Evolutionary conservation across 2,797 vertebrate species (phyloP).

Genomic region (Falco biarmicus): DNA sequence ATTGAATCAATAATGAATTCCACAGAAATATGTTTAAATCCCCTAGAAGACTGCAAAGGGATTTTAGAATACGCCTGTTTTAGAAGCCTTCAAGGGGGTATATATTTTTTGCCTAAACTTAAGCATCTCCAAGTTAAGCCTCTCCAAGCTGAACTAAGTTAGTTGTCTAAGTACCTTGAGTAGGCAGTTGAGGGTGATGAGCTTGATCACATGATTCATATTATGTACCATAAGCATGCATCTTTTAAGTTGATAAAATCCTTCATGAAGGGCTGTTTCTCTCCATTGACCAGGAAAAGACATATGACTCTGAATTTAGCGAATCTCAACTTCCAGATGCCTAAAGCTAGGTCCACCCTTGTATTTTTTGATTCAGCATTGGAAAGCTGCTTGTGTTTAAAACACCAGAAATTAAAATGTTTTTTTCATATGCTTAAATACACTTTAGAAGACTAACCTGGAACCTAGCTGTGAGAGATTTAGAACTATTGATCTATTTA

Average conservation of each 20-base stretch:
- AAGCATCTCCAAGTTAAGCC: not conserved
- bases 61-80: not conserved
- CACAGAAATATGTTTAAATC: not conserved
- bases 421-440: not conserved
- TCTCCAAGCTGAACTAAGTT: not conserved
- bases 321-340: not conserved
- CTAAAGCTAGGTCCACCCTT: rapidly evolving
- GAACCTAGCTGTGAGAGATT: not conserved
- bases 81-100: not conserved
- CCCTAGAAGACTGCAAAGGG: not conserved
- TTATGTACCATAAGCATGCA: rapidly evolving
- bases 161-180: not conserved
- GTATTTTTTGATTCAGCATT: not conserved
- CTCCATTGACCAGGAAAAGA: not conserved
- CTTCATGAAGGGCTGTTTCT: not conserved
- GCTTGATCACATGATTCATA: not conserved
- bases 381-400: not conserved
- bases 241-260: not conserved
- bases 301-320: not conserved
- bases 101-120: not conserved
- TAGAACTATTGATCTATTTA: not conserved
- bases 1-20: not conserved
- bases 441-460: not conserved
- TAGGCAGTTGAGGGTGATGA: not conserved
- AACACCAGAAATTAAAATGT: not conserved